phyloP scores from a whole-genome alignment of 2,113 vertebrate species.

The Pseudorasbora parva region DNA sequence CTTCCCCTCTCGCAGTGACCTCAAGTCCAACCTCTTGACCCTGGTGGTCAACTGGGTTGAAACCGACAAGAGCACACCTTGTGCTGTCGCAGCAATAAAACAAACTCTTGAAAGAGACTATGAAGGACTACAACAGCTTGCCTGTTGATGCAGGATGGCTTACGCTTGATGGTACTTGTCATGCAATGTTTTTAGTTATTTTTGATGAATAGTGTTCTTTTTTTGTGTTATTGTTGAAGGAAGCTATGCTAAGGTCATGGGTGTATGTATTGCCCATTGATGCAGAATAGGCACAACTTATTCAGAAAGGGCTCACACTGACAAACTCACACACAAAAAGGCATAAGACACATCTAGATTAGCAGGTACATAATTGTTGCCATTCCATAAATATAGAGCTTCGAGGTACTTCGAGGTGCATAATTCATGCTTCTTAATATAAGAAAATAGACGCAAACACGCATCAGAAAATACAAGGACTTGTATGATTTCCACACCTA shows the following conservation, averaged over 20 bases:
- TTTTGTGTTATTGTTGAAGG: slow-evolving; percentile 52
- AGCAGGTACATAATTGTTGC: slow-evolving; percentile 10
- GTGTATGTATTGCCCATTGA: slow-evolving; percentile 28
- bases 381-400: slow-evolving; percentile 52
- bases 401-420: slow-evolving; percentile 31
- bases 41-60: slow-evolving; percentile 69
- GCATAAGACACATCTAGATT: slow-evolving; percentile 6
- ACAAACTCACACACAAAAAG: slow-evolving; percentile 23
- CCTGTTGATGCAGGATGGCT: slow-evolving; percentile 48
- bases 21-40: slow-evolving; percentile 59
- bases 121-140: slow-evolving; percentile 3
- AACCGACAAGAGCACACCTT: slow-evolving; percentile 70
- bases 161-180: slow-evolving; percentile 11
- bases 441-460: slow-evolving; percentile 12
- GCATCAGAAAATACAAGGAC: not conserved
- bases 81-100: slow-evolving; percentile 66
- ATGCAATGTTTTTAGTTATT: slow-evolving; percentile 38
- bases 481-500: not conserved
- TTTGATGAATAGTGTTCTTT: slow-evolving; percentile 53
- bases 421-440: slow-evolving; percentile 45
- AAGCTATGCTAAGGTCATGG: slow-evolving; percentile 59
- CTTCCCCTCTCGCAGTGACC: slow-evolving; percentile 42
- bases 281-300: slow-evolving; percentile 32
- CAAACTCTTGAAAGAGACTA: slow-evolving; percentile 34
- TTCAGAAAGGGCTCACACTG: slow-evolving; percentile 23